These are phyloP conservation scores for Sialia sialis DNA, from an alignment of 2,113 vertebrate genomes.

Conservation along the genomic window DNA sequence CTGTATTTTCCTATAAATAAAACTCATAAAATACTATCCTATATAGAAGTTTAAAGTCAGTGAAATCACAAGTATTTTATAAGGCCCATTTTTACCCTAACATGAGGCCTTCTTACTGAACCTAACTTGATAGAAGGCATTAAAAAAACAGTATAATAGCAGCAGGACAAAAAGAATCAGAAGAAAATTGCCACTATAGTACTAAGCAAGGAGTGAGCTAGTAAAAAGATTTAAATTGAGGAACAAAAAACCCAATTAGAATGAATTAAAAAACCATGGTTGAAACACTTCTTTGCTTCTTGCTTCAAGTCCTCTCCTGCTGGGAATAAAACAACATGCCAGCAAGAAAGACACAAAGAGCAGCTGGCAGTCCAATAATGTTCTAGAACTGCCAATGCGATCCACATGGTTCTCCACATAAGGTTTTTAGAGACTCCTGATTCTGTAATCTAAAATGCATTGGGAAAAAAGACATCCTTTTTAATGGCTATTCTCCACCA, in stretches of 20 bases:
- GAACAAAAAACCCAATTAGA: background rate
- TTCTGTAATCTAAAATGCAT: background rate
- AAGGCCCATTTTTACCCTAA: background rate
- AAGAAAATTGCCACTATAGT: background rate
- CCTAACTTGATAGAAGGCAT: background rate
- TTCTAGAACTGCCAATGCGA: background rate
- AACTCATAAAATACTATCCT: background rate
- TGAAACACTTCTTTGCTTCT: constrained; percentile 35
- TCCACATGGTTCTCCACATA: constrained; percentile 22
- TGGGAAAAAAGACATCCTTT: background rate
- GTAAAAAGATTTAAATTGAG: background rate
- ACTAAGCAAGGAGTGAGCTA: background rate
- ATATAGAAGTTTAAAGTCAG: background rate
- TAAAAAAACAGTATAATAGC: background rate
- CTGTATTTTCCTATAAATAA: background rate
- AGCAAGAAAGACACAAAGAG: constrained; percentile 10
- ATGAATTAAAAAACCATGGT: background rate
- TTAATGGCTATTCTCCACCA: background rate
- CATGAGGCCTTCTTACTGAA: background rate
- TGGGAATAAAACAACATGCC: constrained; percentile 42
- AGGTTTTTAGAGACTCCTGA: constrained; percentile 10
- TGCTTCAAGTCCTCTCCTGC: constrained; percentile 15
- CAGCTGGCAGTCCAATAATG: constrained; percentile 47
- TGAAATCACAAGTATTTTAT: background rate
- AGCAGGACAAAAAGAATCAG: background rate